phyloP scores from a whole-genome alignment of 2,113 vertebrate genomes.

The Isichthys henryi region DNA sequence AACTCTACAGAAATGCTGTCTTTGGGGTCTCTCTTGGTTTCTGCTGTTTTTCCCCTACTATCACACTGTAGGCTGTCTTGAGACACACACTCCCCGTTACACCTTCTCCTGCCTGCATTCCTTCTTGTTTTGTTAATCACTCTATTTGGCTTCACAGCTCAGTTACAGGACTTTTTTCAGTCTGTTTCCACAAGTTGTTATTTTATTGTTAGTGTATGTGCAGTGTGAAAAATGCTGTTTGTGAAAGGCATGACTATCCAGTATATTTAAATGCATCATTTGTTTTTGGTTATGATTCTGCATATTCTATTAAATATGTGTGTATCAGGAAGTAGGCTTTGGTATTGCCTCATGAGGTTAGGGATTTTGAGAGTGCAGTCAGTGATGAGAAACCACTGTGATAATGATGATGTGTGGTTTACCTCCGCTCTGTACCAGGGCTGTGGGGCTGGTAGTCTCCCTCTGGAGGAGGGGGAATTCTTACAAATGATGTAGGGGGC shows the following conservation, averaged over 20 bases:
- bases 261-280: background rate
- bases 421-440: background rate
- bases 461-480: background rate
- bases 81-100: background rate
- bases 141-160: background rate
- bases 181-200: background rate
- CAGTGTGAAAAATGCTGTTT: background rate
- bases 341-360: background rate
- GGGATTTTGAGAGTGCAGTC: background rate
- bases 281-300: background rate
- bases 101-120: background rate
- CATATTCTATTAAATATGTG: background rate
- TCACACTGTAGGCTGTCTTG: slow-evolving; percentile 18
- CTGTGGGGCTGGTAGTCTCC: background rate
- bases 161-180: background rate
- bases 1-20: slow-evolving; percentile 42
- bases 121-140: background rate
- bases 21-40: slow-evolving; percentile 31
- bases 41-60: background rate
- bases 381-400: background rate
- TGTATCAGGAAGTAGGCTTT: background rate
- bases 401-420: background rate
- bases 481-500: background rate
- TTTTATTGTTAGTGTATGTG: background rate
- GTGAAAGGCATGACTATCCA: background rate